A percentile compares a stretch with the other conserved stretches of the same genome.
Conservation (phyloP, 2,888 invertebrate species). For the Drosophila peninsularis region DNA sequence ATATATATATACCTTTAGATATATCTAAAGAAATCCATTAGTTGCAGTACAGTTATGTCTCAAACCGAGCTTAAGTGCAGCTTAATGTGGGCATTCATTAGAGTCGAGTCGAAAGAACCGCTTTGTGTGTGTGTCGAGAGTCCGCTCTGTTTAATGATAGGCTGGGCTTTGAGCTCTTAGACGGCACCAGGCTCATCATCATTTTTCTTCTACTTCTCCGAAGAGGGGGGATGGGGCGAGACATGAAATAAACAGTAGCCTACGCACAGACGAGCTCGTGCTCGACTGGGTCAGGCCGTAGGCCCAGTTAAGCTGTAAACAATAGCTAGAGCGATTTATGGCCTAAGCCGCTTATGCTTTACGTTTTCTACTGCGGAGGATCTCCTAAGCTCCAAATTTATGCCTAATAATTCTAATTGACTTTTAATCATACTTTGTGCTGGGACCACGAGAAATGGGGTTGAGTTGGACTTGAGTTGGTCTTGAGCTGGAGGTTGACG, state of each 20-base stretch:
- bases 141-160: slow-evolving; percentile 51
- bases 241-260: slow-evolving; percentile 32
- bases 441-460: slow-evolving; percentile 11
- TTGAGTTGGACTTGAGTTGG: too few species aligned
- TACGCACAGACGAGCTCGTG: slow-evolving; percentile 8
- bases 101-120: slow-evolving; percentile 17
- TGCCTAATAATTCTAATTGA: slow-evolving; percentile 57
- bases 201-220: slow-evolving; percentile 41
- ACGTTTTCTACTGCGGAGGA: slow-evolving; percentile 17
- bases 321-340: slow-evolving; percentile 43
- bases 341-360: slow-evolving; percentile 55
- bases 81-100: slow-evolving; percentile 65
- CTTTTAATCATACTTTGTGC: slow-evolving; percentile 47
- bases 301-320: slow-evolving; percentile 58
- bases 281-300: slow-evolving; percentile 24
- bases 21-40: slow-evolving; percentile 51
- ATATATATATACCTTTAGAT: background rate
- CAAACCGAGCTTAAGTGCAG: slow-evolving; percentile 57
- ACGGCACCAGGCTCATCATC: slow-evolving; percentile 56
- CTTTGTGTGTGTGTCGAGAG: slow-evolving; percentile 7
- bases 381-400: slow-evolving; percentile 40
- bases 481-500: slow-evolving; percentile 9
- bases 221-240: background rate
- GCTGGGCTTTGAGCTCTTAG: slow-evolving; percentile 43
- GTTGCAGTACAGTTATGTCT: slow-evolving; percentile 52